phyloP scores from a whole-genome alignment of 1,140 invertebrate genomes.

The Sinella curviseta region DNA sequence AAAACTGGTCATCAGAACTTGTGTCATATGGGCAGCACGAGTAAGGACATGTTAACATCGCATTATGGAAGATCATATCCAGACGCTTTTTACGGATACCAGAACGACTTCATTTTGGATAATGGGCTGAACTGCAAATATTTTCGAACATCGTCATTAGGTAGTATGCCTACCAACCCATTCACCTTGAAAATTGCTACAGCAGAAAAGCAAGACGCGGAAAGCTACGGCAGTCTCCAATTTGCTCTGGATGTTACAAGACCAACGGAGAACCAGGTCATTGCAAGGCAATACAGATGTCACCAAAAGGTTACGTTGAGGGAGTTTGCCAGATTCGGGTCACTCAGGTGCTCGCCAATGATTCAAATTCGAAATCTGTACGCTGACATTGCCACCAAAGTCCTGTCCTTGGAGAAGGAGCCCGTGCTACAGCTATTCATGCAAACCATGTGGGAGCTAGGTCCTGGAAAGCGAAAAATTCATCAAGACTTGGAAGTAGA shows the following conservation, averaged over 20 bases:
- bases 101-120: background rate
- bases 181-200: background rate
- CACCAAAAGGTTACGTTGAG: slow-evolving; percentile 5
- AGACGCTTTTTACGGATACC: background rate
- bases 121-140: background rate
- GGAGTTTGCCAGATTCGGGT: slow-evolving; percentile 36
- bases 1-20: no score
- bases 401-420: slow-evolving; percentile 29
- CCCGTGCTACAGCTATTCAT: slow-evolving; percentile 30
- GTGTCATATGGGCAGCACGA: background rate
- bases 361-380: slow-evolving; percentile 36
- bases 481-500: slow-evolving; percentile 20
- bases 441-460: slow-evolving; percentile 21
- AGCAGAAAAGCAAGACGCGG: background rate
- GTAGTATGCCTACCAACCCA: background rate
- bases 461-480: background rate
- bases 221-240: background rate
- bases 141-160: background rate
- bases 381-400: slow-evolving; percentile 22
- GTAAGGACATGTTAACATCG: background rate
- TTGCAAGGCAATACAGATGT: slow-evolving; percentile 35
- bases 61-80: background rate
- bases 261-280: slow-evolving; percentile 27
- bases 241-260: background rate
- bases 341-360: background rate